These are phyloP conservation scores for Atherinomorus stipes DNA, from an alignment of 2,113 vertebrate species.

Conservation along the genomic window DNA sequence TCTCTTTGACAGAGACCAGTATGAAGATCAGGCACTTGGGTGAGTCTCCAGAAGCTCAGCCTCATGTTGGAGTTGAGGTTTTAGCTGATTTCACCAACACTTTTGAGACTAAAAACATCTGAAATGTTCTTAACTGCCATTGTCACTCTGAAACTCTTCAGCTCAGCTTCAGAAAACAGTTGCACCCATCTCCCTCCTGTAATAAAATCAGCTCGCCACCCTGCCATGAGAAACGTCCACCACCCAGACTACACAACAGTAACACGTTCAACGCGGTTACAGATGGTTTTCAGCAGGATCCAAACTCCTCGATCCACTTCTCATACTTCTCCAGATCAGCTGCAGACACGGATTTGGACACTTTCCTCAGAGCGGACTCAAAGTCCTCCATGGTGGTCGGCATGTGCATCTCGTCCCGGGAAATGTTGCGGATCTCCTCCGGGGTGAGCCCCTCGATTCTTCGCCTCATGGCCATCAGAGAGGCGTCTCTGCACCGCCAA, in stretches of 20 bases:
- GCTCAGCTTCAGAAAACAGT: too few relatives aligned
- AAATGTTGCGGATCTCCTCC: constrained; percentile 97
- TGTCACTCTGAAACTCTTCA: too few relatives aligned
- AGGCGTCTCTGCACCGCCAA: constrained; percentile 88
- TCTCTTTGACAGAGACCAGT: too few relatives aligned
- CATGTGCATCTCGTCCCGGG: constrained; percentile 98
- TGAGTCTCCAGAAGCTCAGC: not conserved
- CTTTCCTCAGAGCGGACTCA: constrained; percentile 93
- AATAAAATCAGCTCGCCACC: not conserved
- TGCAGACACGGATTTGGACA: constrained; percentile 96
- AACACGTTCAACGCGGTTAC: too few relatives aligned
- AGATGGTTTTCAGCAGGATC: constrained; percentile 88
- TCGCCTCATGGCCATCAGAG: constrained; percentile 98
- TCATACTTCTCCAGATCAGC: constrained; percentile 96
- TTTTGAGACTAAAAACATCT: not conserved
- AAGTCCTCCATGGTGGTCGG: constrained; percentile 99
- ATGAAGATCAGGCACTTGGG: too few relatives aligned
- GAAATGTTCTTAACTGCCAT: not conserved
- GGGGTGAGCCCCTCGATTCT: constrained; percentile 96
- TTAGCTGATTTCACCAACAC: too few relatives aligned
- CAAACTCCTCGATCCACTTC: constrained; percentile 98
- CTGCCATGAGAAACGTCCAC: not conserved
- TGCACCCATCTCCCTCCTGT: too few relatives aligned
- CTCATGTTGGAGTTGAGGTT: not conserved
- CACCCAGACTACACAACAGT: too few relatives aligned